phyloP scores from a whole-genome alignment of 1,140 invertebrate species.

The Trichoplusia ni region DNA sequence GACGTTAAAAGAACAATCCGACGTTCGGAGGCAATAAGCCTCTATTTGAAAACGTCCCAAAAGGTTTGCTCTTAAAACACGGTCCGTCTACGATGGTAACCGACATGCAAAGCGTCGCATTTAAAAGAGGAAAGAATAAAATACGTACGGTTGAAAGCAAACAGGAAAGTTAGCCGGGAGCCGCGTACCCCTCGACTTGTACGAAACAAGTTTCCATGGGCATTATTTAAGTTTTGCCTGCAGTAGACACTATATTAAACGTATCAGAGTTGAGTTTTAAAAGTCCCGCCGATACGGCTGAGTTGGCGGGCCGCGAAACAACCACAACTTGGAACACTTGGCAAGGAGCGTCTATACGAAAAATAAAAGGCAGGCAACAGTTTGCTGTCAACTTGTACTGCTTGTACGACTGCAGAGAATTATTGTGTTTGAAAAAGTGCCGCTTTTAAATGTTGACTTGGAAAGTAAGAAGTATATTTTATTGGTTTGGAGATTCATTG shows the following conservation, averaged over 20 bases:
- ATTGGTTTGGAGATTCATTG: not conserved
- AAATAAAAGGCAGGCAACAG: constrained; percentile 75
- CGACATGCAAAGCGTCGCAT: constrained; percentile 71
- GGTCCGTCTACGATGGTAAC: constrained; percentile 55
- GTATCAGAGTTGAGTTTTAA: constrained; percentile 59
- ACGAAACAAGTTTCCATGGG: constrained; percentile 71
- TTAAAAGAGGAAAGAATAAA: constrained; percentile 70
- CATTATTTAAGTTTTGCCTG: constrained; percentile 74
- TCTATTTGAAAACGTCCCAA: constrained; percentile 62
- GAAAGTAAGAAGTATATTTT: too few relatives aligned
- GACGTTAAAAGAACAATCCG: constrained; percentile 57
- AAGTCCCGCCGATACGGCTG: constrained; percentile 46
- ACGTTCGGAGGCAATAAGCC: constrained; percentile 62
- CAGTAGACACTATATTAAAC: constrained; percentile 66
- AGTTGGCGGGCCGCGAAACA: constrained; percentile 44
- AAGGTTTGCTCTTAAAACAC: constrained; percentile 64
- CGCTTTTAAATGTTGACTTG: constrained; percentile 26
- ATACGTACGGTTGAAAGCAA: constrained; percentile 59
- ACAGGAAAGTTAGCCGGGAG: constrained; percentile 65
- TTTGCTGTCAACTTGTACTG: constrained; percentile 60
- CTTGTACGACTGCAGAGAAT: constrained; percentile 47
- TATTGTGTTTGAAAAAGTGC: constrained; percentile 42
- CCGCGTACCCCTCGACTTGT: constrained; percentile 54
- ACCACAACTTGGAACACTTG: constrained; percentile 51
- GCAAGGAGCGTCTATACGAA: constrained; percentile 61